Percentiles rank a stretch among this genome's conserved stretches.
phyloP scores from a whole-genome alignment of 2,113 vertebrate species.

The Lagopus leucura region DNA sequence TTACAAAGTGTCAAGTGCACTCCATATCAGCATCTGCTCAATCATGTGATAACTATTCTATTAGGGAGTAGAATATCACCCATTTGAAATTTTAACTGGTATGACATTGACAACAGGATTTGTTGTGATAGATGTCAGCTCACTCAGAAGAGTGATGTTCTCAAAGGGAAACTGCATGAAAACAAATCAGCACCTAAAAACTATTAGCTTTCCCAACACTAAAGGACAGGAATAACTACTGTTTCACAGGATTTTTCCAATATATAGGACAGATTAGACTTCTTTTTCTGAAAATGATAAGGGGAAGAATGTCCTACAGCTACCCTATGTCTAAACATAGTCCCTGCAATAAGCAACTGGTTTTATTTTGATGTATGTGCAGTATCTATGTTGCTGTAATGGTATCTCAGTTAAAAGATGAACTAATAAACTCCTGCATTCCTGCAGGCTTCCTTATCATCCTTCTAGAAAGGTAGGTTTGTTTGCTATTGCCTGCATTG shows the following conservation, averaged over 20 bases:
- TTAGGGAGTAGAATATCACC: slow-evolving; percentile 53
- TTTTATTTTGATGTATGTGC: not conserved
- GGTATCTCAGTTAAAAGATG: not conserved
- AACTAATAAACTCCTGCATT: not conserved
- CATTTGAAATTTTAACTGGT: slow-evolving; percentile 49
- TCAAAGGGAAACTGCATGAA: not conserved
- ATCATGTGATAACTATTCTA: slow-evolving; percentile 59
- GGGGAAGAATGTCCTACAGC: not conserved
- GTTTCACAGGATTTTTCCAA: not conserved
- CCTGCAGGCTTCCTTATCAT: not conserved
- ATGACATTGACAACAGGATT: slow-evolving; percentile 46
- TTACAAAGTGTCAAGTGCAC: slow-evolving; percentile 57
- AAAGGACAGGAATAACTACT: not conserved
- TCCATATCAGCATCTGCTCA: slow-evolving; percentile 55
- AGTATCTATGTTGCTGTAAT: not conserved
- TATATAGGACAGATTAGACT: not conserved
- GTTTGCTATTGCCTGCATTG: not conserved
- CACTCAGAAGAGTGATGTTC: not conserved
- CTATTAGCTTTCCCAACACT: not conserved
- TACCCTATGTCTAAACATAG: not conserved
- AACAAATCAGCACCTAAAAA: not conserved
- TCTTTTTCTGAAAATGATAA: not conserved
- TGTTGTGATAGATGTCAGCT: slow-evolving; percentile 37
- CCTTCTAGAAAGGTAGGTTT: not conserved
- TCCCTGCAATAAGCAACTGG: not conserved